phyloP scores from a whole-genome alignment of 2,113 vertebrate species.

The Mirza zaza region DNA sequence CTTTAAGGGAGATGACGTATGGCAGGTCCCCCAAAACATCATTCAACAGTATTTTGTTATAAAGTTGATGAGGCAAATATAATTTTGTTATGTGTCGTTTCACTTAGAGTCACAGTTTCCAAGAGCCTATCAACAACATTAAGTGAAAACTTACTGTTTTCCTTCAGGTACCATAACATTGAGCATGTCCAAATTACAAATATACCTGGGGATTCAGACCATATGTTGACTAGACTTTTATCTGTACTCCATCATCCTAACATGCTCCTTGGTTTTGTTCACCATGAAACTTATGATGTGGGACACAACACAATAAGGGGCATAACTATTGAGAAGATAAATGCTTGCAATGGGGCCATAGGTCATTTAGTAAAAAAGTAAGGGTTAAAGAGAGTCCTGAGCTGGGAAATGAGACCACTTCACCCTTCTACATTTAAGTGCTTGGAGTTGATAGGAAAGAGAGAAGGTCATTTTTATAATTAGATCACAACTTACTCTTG shows the following conservation, averaged over 20 bases:
- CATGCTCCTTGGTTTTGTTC: background rate
- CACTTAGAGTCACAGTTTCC: background rate
- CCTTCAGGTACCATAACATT: background rate
- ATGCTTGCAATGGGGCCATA: background rate
- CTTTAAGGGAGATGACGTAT: background rate
- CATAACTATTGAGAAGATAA: background rate
- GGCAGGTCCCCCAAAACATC: background rate
- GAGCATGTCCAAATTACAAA: background rate
- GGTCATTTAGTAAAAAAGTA: slow-evolving; percentile 28
- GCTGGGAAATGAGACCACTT: background rate
- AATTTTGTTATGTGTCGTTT: background rate
- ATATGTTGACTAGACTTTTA: background rate
- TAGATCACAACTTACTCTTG: background rate
- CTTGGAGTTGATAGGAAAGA: slow-evolving; percentile 29
- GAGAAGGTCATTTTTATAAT: slow-evolving; percentile 32
- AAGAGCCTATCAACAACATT: background rate
- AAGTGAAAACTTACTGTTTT: background rate
- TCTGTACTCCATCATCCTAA: background rate
- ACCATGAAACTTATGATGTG: background rate
- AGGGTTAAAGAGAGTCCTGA: background rate
- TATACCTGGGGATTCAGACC: background rate
- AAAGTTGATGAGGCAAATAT: background rate
- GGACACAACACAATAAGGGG: background rate
- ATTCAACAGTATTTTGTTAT: background rate
- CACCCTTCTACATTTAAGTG: background rate